Evolutionary conservation across 2,797 vertebrate genomes (phyloP).

Genomic region (Columba guinea): DNA sequence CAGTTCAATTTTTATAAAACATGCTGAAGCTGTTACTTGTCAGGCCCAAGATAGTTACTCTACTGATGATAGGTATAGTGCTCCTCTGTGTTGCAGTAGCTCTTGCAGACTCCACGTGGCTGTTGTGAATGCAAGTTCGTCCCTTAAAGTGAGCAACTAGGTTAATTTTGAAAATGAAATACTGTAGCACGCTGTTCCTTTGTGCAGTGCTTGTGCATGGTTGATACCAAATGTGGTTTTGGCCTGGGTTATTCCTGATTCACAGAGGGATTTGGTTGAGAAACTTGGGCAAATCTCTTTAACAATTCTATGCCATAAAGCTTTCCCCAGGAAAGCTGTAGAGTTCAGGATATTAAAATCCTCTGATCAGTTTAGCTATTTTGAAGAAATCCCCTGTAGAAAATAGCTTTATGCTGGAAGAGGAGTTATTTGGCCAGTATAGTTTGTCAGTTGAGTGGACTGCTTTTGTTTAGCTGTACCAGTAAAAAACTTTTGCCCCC

Average conservation of each 20-base stretch:
- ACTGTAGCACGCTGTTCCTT: neutral
- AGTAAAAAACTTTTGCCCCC: neutral
- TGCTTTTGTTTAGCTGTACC: neutral
- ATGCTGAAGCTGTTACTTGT: neutral
- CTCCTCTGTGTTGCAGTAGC: neutral
- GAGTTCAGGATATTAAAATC: neutral
- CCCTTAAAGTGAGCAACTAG: neutral
- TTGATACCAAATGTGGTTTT: neutral
- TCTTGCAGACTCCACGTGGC: neutral
- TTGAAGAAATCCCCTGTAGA: neutral
- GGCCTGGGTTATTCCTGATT: neutral
- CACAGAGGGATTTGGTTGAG: neutral
- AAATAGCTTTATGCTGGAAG: neutral
- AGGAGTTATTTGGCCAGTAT: neutral
- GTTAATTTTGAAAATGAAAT: neutral
- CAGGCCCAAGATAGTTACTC: neutral
- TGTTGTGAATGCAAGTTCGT: neutral
- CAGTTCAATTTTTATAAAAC: neutral
- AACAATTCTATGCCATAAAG: neutral
- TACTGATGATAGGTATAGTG: neutral
- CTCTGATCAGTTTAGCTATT: neutral
- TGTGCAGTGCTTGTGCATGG: neutral
- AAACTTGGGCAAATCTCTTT: neutral
- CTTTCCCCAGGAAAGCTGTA: neutral
- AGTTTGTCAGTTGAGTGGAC: neutral